phyloP scores from a whole-genome alignment of 37 sponge, comb jelly and placozoan genomes.

The Lycopodina hypogea region DNA sequence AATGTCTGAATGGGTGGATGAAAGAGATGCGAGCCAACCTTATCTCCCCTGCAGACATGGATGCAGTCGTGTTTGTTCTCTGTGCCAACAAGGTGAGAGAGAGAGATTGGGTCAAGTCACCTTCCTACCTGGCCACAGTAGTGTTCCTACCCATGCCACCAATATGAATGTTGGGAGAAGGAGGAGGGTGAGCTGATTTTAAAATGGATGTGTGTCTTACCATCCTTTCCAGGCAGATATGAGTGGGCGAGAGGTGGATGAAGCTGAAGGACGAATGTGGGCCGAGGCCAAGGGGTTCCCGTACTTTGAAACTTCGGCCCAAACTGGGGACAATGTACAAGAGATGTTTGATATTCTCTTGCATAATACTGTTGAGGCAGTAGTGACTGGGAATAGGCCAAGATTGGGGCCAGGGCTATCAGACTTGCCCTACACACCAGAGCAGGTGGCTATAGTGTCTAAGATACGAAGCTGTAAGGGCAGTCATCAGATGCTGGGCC shows the following conservation, averaged over 20 bases:
- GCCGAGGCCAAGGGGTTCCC: constrained; percentile 84
- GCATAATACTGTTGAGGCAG: constrained; percentile 16
- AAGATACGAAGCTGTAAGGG: constrained; percentile 49
- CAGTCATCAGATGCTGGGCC: constrained; percentile 69
- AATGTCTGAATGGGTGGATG: constrained; percentile 77
- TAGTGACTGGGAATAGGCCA: constrained; percentile 12
- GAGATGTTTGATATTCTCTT: constrained; percentile 69
- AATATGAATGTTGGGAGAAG: background rate
- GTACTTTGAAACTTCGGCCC: constrained; percentile 91
- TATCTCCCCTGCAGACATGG: constrained; percentile 49
- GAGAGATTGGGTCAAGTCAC: background rate
- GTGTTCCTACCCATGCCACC: background rate
- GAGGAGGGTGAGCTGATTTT: background rate
- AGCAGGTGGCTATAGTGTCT: constrained; percentile 68
- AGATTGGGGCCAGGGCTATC: background rate
- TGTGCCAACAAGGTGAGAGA: constrained; percentile 86
- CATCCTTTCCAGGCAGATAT: constrained; percentile 49
- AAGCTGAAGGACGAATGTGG: constrained; percentile 79
- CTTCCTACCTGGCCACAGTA: background rate
- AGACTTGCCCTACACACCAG: constrained; percentile 63
- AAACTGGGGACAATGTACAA: constrained; percentile 57
- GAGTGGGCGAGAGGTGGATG: constrained; percentile 48
- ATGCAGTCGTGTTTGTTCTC: constrained; percentile 69
- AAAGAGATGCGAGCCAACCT: constrained; percentile 75
- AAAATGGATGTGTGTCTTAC: too few relatives aligned